Percentiles rank a stretch among this genome's conserved stretches.
phyloP scores from a whole-genome alignment of 2,113 vertebrate genomes.

The Crocuta crocuta region DNA sequence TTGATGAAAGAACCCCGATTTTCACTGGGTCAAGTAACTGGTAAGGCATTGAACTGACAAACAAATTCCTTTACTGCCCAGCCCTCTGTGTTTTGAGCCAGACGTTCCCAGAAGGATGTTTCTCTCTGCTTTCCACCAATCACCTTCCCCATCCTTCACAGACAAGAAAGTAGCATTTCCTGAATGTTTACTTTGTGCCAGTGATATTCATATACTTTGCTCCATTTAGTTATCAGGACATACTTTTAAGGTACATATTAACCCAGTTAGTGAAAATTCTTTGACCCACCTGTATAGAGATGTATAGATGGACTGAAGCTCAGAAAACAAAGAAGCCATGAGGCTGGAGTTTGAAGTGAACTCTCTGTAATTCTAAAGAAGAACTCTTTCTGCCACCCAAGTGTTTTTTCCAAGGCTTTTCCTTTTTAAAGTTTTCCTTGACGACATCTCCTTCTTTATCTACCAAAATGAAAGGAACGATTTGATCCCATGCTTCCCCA shows the following conservation, averaged over 20 bases:
- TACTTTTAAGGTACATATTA: background rate
- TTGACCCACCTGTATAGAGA: background rate
- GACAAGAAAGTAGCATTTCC: background rate
- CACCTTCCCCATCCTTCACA: background rate
- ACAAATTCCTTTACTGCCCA: background rate
- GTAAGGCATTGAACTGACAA: background rate
- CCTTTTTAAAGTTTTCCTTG: background rate
- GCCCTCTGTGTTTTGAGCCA: background rate
- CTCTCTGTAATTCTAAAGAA: background rate
- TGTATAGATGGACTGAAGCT: background rate
- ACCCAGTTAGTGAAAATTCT: background rate
- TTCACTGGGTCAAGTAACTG: background rate
- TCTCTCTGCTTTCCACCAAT: background rate
- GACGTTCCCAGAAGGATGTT: background rate
- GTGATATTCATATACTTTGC: background rate
- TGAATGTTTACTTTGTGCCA: background rate
- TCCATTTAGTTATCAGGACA: background rate
- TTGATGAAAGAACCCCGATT: background rate
- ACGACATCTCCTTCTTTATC: background rate
- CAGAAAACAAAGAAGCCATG: background rate
- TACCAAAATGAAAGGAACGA: background rate
- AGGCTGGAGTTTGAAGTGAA: background rate
- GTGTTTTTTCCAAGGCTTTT: background rate
- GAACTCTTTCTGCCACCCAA: background rate
- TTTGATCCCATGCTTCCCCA: background rate